Evolutionary conservation across 2,888 invertebrate genomes (phyloP).

Genomic region (Monochamus alternatus): DNA sequence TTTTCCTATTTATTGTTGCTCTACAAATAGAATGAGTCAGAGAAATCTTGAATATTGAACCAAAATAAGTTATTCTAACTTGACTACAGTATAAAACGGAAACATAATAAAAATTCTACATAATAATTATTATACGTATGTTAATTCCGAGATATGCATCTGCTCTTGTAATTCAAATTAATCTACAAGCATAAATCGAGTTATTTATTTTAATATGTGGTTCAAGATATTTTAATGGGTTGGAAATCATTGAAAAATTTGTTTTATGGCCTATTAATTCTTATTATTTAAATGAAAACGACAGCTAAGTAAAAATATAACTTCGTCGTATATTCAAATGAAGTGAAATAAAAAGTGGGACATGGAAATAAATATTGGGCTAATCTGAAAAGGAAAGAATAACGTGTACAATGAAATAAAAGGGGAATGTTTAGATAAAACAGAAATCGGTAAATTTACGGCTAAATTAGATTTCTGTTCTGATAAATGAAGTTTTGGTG

Average conservation of each 20-base stretch:
- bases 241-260: slow-evolving; percentile 7
- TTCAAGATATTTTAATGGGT: not conserved
- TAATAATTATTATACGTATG: not conserved
- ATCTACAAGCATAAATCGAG: not conserved
- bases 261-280: slow-evolving; percentile 9
- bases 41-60: too few relatives aligned
- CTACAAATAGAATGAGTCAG: too few relatives aligned
- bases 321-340: slow-evolving; percentile 1
- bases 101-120: not conserved
- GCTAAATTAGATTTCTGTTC: too few relatives aligned
- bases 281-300: slow-evolving; percentile 8
- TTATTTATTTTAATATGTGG: slow-evolving; percentile 21
- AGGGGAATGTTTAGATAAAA: not conserved
- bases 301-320: not conserved
- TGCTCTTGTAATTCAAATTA: not conserved
- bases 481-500: too few relatives aligned
- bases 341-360: not conserved
- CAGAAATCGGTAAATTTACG: not conserved
- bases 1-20: too few relatives aligned
- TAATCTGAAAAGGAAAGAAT: not conserved
- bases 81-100: too few relatives aligned
- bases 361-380: not conserved
- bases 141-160: not conserved
- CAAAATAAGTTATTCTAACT: too few relatives aligned
- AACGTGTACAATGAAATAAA: not conserved